Conservation (phyloP, 2,113 vertebrate species). For the Brachypteracias leptosomus region DNA sequence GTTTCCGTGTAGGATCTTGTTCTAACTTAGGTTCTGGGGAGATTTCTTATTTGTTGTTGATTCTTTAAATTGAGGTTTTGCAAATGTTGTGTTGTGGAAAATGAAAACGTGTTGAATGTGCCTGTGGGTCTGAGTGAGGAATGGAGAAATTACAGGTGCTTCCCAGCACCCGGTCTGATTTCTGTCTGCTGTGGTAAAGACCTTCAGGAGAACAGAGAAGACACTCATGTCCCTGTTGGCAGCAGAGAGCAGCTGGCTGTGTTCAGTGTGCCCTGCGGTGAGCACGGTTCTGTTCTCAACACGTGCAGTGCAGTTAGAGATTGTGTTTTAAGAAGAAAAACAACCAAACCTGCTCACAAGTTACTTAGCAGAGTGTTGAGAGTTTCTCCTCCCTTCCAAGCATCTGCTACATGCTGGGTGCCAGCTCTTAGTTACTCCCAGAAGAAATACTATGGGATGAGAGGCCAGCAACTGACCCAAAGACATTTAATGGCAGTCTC, state of each 20-base stretch:
- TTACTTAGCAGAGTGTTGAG: not conserved
- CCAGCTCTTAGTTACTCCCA: not conserved
- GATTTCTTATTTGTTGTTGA: not conserved
- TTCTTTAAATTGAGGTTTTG: not conserved
- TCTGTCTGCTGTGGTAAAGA: not conserved
- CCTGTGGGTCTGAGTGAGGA: not conserved
- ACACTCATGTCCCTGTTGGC: rapidly evolving
- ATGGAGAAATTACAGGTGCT: not conserved
- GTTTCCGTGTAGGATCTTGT: not conserved
- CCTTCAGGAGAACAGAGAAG: not conserved
- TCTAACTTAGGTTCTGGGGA: not conserved
- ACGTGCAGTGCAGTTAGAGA: not conserved
- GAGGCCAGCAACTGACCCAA: not conserved
- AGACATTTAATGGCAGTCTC: not conserved
- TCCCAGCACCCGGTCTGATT: not conserved
- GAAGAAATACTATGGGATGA: rapidly evolving
- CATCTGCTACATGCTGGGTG: not conserved
- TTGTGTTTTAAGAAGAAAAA: not conserved
- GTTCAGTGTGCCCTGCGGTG: not conserved
- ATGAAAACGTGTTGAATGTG: not conserved
- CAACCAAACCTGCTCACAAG: not conserved
- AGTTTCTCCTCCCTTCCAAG: not conserved
- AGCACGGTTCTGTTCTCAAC: not conserved
- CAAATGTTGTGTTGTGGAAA: not conserved
- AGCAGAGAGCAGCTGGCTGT: not conserved